Conservation (phyloP, 2,888 invertebrate species). For the Hydriomena furcata region DNA sequence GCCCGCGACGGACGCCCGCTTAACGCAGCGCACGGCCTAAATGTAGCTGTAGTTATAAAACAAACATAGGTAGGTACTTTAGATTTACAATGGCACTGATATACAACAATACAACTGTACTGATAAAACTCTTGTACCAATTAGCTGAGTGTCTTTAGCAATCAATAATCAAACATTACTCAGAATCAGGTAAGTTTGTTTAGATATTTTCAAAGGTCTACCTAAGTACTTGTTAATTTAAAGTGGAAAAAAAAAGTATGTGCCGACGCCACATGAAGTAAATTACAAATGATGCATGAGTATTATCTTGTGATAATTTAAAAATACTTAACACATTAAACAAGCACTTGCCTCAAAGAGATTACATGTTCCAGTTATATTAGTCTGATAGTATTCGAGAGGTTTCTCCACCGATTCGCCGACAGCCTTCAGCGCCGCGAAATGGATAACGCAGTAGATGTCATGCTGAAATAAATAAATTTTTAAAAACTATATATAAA, state of each 20-base stretch:
- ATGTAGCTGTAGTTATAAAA: too few species aligned
- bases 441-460: slow-evolving; percentile 95
- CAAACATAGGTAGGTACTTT: neutral
- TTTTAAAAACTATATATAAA: too few species aligned
- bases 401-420: slow-evolving; percentile 95
- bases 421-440: slow-evolving; percentile 97
- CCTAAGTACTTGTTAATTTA: neutral
- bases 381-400: slow-evolving; percentile 94
- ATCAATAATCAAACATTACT: neutral
- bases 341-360: slow-evolving; percentile 87
- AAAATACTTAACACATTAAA: too few species aligned
- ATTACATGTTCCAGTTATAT: slow-evolving; percentile 93
- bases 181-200: neutral
- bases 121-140: neutral
- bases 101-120: too few species aligned
- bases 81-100: neutral
- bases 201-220: too few species aligned
- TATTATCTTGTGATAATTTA: too few species aligned
- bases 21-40: too few species aligned
- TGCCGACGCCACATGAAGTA: too few species aligned
- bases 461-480: slow-evolving; percentile 84
- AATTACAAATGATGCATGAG: too few species aligned
- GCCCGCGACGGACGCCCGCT: too few species aligned
- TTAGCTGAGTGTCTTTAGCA: neutral
- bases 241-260: too few species aligned